These are phyloP conservation scores for Platycnemis pennipes DNA, from an alignment of 2,888 invertebrate genomes.

Conservation along the genomic window DNA sequence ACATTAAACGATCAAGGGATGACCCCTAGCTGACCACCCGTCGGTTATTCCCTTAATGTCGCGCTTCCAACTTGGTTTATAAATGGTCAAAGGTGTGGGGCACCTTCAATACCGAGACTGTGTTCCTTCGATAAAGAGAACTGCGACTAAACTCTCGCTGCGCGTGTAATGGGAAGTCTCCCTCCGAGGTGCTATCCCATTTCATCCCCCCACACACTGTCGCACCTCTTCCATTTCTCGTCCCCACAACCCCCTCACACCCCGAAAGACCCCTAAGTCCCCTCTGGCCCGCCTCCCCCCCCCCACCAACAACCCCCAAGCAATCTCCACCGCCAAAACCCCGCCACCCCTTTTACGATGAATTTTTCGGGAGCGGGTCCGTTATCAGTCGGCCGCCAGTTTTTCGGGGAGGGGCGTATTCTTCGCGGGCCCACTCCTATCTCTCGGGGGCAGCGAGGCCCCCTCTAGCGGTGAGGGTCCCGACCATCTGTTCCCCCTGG, in stretches of 20 bases:
- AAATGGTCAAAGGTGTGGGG: background rate
- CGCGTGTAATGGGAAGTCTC: background rate
- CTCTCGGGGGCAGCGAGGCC: background rate
- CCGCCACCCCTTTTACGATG: background rate
- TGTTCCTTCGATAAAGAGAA: background rate
- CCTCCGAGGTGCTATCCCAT: background rate
- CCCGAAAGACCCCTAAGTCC: background rate
- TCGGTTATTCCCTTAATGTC: too few relatives aligned
- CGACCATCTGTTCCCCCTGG: background rate
- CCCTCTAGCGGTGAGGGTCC: background rate
- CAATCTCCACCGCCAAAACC: background rate
- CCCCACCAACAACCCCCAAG: background rate
- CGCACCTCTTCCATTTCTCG: background rate
- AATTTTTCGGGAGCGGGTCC: background rate
- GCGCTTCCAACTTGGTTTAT: too few relatives aligned
- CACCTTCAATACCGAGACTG: background rate
- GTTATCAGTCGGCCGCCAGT: background rate
- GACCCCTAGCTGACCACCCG: too few relatives aligned
- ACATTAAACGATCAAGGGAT: too few relatives aligned
- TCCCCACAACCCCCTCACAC: background rate
- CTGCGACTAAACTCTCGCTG: background rate
- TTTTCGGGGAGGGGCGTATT: background rate
- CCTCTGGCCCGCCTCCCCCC: background rate
- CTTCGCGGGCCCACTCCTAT: background rate
- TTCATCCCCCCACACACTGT: background rate